phyloP scores from a whole-genome alignment of 2,888 invertebrate genomes.

The Ectemnius continuus region DNA sequence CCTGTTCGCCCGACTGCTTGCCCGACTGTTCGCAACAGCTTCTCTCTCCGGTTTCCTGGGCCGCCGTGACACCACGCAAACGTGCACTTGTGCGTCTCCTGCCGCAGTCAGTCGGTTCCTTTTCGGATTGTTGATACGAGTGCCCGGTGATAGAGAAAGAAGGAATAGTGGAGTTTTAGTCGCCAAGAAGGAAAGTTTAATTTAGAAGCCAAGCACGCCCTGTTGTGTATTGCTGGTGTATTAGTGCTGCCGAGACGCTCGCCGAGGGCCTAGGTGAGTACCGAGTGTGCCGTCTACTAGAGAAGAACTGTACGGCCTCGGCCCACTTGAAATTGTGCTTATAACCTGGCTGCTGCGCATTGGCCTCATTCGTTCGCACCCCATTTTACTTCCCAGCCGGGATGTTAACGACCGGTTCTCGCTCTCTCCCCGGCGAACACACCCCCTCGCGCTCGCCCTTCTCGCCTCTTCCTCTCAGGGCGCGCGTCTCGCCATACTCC shows the following conservation, averaged over 20 bases:
- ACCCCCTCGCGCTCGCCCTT: neutral
- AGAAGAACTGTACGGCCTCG: neutral
- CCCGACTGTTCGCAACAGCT: conserved; percentile 12
- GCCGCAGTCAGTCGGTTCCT: neutral
- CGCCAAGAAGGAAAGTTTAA: conserved; percentile 24
- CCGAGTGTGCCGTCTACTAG: conserved; percentile 8
- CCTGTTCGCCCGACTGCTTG: conserved; percentile 2
- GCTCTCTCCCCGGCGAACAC: conserved; percentile 3
- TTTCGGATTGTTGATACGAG: neutral
- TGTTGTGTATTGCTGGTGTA: conserved; percentile 18
- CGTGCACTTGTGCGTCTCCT: conserved; percentile 12
- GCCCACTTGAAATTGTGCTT: no score
- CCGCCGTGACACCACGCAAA: conserved; percentile 41
- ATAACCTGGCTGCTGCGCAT: no score
- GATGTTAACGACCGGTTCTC: conserved; percentile 9
- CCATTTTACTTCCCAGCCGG: neutral
- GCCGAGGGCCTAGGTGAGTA: conserved; percentile 48
- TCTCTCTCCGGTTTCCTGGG: conserved; percentile 23
- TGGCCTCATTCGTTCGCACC: conserved; percentile 9
- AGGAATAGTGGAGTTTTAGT: conserved; percentile 28
- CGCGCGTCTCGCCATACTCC: neutral
- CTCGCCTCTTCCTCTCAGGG: neutral
- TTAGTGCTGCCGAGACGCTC: conserved; percentile 30
- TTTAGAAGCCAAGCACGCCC: conserved; percentile 19
- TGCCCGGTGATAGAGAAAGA: conserved; percentile 24